Evolutionary conservation across 2,113 vertebrate genomes (phyloP).

Genomic region (Notothenia coriiceps): DNA sequence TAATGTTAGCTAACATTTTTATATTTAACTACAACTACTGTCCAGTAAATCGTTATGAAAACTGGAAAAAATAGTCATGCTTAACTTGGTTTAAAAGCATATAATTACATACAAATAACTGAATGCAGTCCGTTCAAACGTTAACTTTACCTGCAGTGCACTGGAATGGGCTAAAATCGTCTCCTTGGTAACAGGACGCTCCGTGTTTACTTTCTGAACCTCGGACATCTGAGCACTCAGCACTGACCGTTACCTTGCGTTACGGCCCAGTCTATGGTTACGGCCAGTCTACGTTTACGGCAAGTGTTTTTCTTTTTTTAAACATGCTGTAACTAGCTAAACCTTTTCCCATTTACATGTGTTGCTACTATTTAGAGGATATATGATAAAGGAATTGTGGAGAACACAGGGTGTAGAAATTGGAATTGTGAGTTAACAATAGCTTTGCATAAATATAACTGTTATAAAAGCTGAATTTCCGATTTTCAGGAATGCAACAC

Average conservation of each 20-base stretch:
- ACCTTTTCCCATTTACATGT: not conserved
- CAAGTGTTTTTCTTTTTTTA: not conserved
- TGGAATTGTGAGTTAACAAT: not conserved
- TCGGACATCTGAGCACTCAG: not conserved
- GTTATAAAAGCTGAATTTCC: not conserved
- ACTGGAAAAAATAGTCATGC: too few relatives aligned
- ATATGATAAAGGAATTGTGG: too few relatives aligned
- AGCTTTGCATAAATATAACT: not conserved
- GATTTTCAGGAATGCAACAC: not conserved
- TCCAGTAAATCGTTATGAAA: too few relatives aligned
- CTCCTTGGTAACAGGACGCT: constrained; percentile 62
- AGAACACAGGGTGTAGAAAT: not conserved
- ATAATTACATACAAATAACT: not conserved
- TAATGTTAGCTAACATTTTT: not conserved
- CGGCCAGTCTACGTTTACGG: too few relatives aligned
- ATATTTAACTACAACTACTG: too few relatives aligned
- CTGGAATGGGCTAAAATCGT: constrained; percentile 5
- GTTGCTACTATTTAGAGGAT: rapidly evolving
- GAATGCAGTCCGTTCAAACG: not conserved
- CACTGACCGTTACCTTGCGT: not conserved
- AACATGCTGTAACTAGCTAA: not conserved
- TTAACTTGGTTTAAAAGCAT: not conserved
- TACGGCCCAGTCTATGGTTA: too few relatives aligned
- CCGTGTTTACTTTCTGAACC: rapidly evolving
- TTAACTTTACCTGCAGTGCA: not conserved